Evolutionary conservation across 1,140 invertebrate genomes (phyloP).

Genomic region (Adoxophyes honmai): DNA sequence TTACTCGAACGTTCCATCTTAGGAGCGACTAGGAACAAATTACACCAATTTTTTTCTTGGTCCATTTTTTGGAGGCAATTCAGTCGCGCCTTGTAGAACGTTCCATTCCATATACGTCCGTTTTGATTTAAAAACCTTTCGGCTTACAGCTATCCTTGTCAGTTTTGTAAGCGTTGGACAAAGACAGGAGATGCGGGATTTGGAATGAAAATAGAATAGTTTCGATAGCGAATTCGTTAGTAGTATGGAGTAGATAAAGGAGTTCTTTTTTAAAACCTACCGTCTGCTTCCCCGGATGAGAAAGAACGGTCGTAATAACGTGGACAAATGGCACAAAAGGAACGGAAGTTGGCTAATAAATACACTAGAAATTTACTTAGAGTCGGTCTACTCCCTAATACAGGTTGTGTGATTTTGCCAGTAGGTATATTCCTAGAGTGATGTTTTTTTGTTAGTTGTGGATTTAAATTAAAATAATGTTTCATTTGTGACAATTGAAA

Average conservation of each 20-base stretch:
- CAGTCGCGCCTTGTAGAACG: not conserved
- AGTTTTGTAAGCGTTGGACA: not conserved
- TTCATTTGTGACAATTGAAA: no score
- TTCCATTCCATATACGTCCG: not conserved
- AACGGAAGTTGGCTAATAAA: not conserved
- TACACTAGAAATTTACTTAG: not conserved
- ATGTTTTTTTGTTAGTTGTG: no score
- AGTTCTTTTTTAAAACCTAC: not conserved
- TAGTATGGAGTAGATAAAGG: not conserved
- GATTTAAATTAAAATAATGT: no score
- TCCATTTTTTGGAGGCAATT: slow-evolving; percentile 10
- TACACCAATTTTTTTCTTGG: not conserved
- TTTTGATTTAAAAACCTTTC: not conserved
- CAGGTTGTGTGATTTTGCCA: no score
- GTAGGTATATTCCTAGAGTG: no score
- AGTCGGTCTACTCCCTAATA: no score
- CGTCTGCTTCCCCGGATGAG: not conserved
- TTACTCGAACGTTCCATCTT: not conserved
- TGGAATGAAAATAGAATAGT: not conserved
- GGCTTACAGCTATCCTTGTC: not conserved
- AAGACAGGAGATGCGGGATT: not conserved
- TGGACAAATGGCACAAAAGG: not conserved
- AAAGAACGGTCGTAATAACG: not conserved
- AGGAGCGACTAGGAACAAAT: slow-evolving; percentile 1
- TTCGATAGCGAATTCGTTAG: not conserved